Base-by-base conservation (phyloP, 1,140 invertebrate species). In the Arctopsyche grandis region DNA sequence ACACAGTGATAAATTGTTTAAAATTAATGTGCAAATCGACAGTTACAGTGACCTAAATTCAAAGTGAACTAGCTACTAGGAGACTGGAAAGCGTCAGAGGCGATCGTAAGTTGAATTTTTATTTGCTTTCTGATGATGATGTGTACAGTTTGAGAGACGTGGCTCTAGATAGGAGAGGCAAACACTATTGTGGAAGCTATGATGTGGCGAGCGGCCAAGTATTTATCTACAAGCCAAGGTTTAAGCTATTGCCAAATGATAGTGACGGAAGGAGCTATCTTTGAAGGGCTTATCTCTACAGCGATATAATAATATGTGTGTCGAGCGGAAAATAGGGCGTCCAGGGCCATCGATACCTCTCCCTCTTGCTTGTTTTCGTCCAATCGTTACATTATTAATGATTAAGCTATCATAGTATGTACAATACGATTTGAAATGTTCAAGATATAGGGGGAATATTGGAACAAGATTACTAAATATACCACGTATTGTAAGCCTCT, bases 171-270 rank as follows among this genome's bases (percentile, higher is more conserved):
- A 60, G 56, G 21, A 19, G 22, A 66, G 10, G 5, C 63, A 22
- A 66, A 66, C 63, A 66, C 7, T 66, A 29, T 66, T 66, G 63
- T 66, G 63, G 63, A 66, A 66, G 22, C 12, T 66, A 66, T 66
- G 24, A 66, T 66, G 63, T 66, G 63, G 63, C 63, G 19, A 66
- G 14, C 63, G 24, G 21, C 63, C 63, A 66, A 66, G 63, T 12
- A 66, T 66, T 66, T 66, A 66, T 66, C 63, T 66, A 66, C 63
- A 66, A 66, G 24, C 63, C 63, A 66, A 66, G 63, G 63, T 66
- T 66, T 66, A 66, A 66, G 24, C 24, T 66, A 29, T 66, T 66
- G 63, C 63, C 63, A 66, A 66, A 66, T 29, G 63, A 66, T 66
- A 66, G 24, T 66, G 63, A 66, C 63, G 63, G 63, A 66, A 66